Conservation (phyloP, 2,888 invertebrate genomes). For the Steinernema hermaphroditum region DNA sequence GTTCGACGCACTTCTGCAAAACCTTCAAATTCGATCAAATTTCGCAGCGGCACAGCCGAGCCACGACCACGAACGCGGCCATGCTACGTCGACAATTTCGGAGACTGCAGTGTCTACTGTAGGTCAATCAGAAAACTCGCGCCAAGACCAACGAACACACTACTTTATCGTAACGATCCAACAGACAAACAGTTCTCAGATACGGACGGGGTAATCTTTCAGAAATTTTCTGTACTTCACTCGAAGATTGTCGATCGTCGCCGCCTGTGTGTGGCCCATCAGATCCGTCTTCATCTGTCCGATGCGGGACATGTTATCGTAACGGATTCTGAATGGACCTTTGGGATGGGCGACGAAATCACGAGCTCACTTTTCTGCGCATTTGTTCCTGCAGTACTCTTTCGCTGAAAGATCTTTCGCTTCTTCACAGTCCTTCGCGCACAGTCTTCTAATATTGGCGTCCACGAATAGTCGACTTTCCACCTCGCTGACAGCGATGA, state of each 20-base stretch:
- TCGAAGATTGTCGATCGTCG: conserved; percentile 1
- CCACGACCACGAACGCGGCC: not conserved
- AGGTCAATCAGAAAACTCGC: not conserved
- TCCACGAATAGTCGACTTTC: conserved; percentile 16
- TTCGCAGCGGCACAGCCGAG: no score
- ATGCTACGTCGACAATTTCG: conserved; percentile 15
- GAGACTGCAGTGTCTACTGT: not conserved
- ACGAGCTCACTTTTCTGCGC: conserved; percentile 10
- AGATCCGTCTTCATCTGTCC: conserved; percentile 9
- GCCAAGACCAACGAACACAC: not conserved
- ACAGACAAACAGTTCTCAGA: no score
- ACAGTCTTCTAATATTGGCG: not conserved
- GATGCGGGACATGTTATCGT: not conserved
- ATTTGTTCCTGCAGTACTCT: conserved; percentile 7
- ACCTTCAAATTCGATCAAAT: no score
- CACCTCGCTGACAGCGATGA: not conserved
- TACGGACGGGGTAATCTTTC: not conserved
- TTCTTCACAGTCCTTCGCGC: not conserved
- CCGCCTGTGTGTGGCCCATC: conserved; percentile 1
- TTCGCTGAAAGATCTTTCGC: not conserved
- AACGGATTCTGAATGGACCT: not conserved
- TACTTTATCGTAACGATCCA: no score
- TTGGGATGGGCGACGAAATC: not conserved
- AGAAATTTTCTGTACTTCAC: not conserved
- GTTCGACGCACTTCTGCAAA: no score